Conservation (phyloP, 1,140 invertebrate species). For the Hylyphantes graminicola region DNA sequence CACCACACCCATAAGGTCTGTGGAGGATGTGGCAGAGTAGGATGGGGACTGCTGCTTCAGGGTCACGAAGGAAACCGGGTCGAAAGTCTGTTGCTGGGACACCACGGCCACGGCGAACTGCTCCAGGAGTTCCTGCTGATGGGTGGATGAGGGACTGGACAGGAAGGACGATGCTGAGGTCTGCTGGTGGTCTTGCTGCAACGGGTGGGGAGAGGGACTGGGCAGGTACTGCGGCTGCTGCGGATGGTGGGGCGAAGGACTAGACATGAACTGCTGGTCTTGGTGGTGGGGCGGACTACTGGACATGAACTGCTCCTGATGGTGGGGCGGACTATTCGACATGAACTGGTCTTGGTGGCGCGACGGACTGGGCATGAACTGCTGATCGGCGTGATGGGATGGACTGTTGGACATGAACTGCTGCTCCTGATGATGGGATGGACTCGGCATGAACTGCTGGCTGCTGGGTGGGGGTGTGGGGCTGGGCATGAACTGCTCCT, state of each 20-base stretch:
- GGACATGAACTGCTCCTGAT: neutral
- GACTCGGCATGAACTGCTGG: neutral
- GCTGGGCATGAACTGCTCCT: neutral
- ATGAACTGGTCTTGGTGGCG: neutral
- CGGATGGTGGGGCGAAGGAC: neutral
- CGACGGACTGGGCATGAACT: neutral
- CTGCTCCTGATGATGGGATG: neutral
- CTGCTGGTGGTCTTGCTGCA: neutral
- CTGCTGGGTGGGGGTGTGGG: conserved; percentile 31
- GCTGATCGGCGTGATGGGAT: neutral
- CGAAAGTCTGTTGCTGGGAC: conserved; percentile 46
- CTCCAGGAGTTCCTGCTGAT: conserved; percentile 48
- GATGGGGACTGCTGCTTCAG: conserved; percentile 49
- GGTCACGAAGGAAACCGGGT: conserved; percentile 40
- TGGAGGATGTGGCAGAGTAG: conserved; percentile 35
- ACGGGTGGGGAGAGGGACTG: neutral
- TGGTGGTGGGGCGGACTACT: too few relatives aligned
- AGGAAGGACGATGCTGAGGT: conserved; percentile 5
- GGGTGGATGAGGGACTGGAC: neutral
- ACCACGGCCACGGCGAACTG: conserved; percentile 44
- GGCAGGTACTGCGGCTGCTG: neutral
- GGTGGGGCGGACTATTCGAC: neutral
- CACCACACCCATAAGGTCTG: conserved; percentile 42
- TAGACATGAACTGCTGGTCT: neutral
- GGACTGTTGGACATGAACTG: neutral